Conservation (phyloP, 2,797 vertebrate species). For the Chelmon rostratus region DNA sequence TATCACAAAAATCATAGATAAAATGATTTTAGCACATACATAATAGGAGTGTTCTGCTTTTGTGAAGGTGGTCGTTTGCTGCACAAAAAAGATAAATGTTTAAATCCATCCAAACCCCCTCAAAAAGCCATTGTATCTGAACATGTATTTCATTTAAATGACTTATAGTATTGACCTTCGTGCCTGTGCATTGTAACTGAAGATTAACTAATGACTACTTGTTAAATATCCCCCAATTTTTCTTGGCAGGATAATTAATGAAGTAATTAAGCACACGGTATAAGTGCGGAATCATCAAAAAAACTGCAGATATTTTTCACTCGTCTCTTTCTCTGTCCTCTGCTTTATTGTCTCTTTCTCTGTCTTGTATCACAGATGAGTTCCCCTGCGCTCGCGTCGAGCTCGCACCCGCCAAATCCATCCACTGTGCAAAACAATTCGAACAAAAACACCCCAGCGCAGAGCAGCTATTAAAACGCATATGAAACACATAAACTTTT, state of each 20-base stretch:
- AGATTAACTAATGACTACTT: slow-evolving; percentile 82
- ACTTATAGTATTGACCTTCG: slow-evolving; percentile 80
- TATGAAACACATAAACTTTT: neutral
- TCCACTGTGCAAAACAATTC: neutral
- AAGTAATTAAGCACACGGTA: slow-evolving; percentile 74
- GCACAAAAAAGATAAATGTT: slow-evolving; percentile 70
- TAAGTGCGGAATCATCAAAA: slow-evolving; percentile 74
- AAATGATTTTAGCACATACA: neutral
- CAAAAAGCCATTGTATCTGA: slow-evolving; percentile 58
- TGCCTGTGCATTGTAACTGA: slow-evolving; percentile 75
- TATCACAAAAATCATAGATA: slow-evolving; percentile 3
- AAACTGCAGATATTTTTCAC: slow-evolving; percentile 40
- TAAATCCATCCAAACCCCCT: slow-evolving; percentile 46
- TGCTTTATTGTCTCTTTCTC: slow-evolving; percentile 39
- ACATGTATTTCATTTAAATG: slow-evolving; percentile 69
- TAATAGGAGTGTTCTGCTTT: slow-evolving; percentile 1
- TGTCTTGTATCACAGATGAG: slow-evolving; percentile 27
- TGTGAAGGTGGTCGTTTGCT: slow-evolving; percentile 17
- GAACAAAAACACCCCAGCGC: neutral
- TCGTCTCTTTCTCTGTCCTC: slow-evolving; percentile 38
- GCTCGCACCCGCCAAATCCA: neutral
- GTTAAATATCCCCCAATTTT: slow-evolving; percentile 78
- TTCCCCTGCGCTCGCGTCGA: slow-evolving; percentile 4
- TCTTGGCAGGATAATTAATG: slow-evolving; percentile 81
- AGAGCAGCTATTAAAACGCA: slow-evolving; percentile 13